Evolutionary conservation across 2,113 vertebrate genomes (phyloP).

Genomic region (Pachyramphus minor): DNA sequence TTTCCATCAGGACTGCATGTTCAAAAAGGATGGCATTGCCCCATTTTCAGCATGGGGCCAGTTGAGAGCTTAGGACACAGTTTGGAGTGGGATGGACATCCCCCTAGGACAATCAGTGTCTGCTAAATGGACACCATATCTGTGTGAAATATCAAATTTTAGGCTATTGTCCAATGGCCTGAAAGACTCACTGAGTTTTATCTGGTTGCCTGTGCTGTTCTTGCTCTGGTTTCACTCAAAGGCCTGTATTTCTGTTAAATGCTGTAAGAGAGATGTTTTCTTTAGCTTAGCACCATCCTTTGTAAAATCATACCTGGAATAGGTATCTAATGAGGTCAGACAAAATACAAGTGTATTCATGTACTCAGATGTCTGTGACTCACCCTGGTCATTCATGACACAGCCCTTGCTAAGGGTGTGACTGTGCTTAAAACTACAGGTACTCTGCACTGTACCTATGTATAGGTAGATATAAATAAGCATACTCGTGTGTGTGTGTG

Average conservation of each 20-base stretch:
- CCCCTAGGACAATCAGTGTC: neutral
- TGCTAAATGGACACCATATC: neutral
- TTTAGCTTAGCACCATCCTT: neutral
- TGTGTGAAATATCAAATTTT: neutral
- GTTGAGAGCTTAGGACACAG: neutral
- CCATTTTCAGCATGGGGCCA: accelerated
- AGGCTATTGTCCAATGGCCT: neutral
- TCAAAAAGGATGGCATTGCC: accelerated
- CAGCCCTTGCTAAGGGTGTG: neutral
- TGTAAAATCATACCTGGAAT: neutral
- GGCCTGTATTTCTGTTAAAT: neutral
- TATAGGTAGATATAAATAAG: neutral
- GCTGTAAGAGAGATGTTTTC: neutral
- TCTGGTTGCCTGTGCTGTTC: neutral
- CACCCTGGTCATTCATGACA: neutral
- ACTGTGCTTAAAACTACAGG: neutral
- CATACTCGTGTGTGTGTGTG: too few species aligned
- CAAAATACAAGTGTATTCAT: neutral
- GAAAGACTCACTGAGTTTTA: neutral
- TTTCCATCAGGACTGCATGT: neutral
- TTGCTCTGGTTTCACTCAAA: neutral
- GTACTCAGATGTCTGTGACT: neutral
- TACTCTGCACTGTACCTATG: neutral
- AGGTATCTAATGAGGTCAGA: neutral
- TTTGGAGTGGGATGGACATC: neutral